Evolutionary conservation across 2,113 vertebrate species (phyloP).

Genomic region (Mormoops blainvillei): DNA sequence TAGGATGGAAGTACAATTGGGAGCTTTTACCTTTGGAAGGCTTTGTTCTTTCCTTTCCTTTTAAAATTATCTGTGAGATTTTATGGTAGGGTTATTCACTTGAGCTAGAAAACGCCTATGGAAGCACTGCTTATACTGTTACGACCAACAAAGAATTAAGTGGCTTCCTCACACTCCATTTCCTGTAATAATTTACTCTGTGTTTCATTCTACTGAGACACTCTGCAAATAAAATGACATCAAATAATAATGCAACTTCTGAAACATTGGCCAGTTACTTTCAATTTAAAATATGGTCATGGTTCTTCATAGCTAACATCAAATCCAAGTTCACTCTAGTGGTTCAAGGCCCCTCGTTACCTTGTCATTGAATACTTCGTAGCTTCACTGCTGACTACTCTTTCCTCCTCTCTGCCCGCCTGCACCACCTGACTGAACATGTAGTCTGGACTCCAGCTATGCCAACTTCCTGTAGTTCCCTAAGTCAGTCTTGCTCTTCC

Average conservation of each 20-base stretch:
- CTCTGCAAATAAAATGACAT: background rate
- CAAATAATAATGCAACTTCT: background rate
- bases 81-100: background rate
- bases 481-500: background rate
- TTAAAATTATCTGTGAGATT: background rate
- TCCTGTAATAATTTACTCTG: background rate
- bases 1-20: background rate
- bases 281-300: background rate
- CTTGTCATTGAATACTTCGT: background rate
- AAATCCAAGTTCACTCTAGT: background rate
- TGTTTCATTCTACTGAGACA: background rate
- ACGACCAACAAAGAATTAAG: background rate
- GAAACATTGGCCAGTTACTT: background rate
- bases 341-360: background rate
- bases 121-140: background rate
- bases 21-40: background rate
- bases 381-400: background rate
- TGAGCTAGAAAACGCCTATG: background rate
- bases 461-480: background rate
- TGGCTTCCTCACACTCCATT: background rate
- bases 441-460: background rate
- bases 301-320: background rate
- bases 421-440: background rate
- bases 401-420: background rate
- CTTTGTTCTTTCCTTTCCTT: background rate